These are phyloP conservation scores for Eonycteris spelaea DNA, from an alignment of 2,113 vertebrate genomes.

Conservation along the genomic window DNA sequence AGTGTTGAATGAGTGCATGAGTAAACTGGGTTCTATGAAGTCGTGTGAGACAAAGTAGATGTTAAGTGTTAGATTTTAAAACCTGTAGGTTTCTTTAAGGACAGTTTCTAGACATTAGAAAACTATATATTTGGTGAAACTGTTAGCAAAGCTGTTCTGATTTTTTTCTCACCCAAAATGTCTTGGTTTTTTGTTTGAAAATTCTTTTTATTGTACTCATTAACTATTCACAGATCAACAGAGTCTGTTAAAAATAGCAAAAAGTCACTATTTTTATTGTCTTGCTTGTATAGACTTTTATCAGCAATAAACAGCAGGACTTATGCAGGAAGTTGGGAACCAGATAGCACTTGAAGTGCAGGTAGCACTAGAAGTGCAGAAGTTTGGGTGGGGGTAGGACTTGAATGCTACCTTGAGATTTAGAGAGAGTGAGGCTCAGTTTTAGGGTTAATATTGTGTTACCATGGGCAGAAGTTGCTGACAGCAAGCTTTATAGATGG, in stretches of 20 bases:
- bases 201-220: neutral
- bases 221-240: neutral
- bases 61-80: neutral
- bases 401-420: neutral
- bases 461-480: neutral
- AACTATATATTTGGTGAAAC: neutral
- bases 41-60: neutral
- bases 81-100: neutral
- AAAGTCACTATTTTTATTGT: neutral
- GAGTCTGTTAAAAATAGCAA: conserved; percentile 30
- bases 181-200: neutral
- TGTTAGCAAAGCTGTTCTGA: conserved; percentile 12
- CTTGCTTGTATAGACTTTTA: neutral
- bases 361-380: neutral
- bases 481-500: neutral
- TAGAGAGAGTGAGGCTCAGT: neutral
- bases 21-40: neutral
- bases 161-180: neutral
- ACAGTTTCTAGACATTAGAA: neutral
- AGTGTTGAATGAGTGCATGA: neutral
- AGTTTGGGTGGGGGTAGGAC: neutral
- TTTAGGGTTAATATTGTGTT: neutral
- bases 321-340: neutral
- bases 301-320: neutral
- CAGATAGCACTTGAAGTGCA: neutral